Evolutionary conservation across 2,888 invertebrate species (phyloP), one percentile per base, ranked within the genome.

Genomic region (Drosophila yooni): DNA sequence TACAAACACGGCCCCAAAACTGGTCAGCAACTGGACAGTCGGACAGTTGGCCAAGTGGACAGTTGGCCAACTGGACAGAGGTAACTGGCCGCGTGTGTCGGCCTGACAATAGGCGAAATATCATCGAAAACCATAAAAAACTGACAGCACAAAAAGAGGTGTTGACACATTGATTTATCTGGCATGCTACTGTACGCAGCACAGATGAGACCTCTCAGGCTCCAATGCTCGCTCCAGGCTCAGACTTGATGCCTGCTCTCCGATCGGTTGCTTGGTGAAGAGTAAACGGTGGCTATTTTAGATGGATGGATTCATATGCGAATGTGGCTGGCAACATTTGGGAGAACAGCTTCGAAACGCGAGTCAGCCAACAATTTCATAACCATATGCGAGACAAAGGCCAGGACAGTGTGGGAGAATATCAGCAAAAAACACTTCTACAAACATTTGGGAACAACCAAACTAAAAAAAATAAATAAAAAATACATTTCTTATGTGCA

Each of bases 81-180:
- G 51, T 56, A 40, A 57, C 64, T 61, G 68, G 78, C 82, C 77
- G 79, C 88, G 79, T 78, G 65, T 81, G 86, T 68, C 67, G 83
- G 73, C 74, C 83, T 90, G 90, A 92, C 92, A 92, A 92, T 92
- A 92, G 92, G 89, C 90, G 89, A 91, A 91, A 91, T 91, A 92
- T 91, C 91, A 91, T 91, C 89, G 89, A 89, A 90, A 91, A 88
- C 90, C 92, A 92, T 91, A 92, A 92, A 87, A 92, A 92, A 91
- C 90, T 93, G 92, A 92, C 92, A 92, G 92, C 89, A 92, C 92
- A 92, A 92, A 92, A 92, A 92, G 92, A 92, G 92, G 92, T 92
- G 92, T 92, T 93, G 92, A 92, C 92, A 92, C 93, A 90, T 93
- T 92, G 92, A 92, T 92, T 92, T 92, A 92, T 92, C 92, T 93